Base-by-base conservation (phyloP, 2,888 invertebrate species). In the Bugulina stolonifera region DNA sequence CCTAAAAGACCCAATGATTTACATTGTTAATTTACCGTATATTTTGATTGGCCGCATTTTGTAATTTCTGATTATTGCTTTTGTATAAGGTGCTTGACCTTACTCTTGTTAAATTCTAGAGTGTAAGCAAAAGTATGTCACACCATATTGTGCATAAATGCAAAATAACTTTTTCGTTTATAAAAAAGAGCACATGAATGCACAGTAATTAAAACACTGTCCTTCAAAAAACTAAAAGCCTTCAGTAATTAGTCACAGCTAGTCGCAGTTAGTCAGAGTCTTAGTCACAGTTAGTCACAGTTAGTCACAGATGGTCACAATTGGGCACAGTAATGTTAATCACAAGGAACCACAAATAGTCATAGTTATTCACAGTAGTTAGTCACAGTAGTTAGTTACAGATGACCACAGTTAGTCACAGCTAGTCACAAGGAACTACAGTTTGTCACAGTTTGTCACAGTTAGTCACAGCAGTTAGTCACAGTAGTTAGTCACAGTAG, bases 401-500 rank as follows among this genome's bases (percentile, higher is more conserved):
- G 57, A 23, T 57, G 25, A n/a, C 57, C 5, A n/a, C 23, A 57
- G 57, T 57, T 57, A 57, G 25, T 25, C 18, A n/a, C 25, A 57
- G 57, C 25, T 57, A 57, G 25, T 25, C 5, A n/a, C 25, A 57
- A 25, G 5, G 18, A 57, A n/a, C 23, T 23, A n/a, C 25, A 57
- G 57, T 57, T 57, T 23, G 25, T n/a, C 18, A n/a, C 25, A 25
- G 57, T 5, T 57, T 23, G 25, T 25, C 18, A n/a, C 25, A n/a
- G 57, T 57, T 57, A 57, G 25, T 25, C 5, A n/a, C 25, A 57
- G n/a, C n/a, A n/a, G n/a, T n/a, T n/a, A n/a, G n/a, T 57, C 18
- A n/a, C 57, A n/a, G 25, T 57, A 57, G n/a, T n/a, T n/a, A n/a
- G n/a, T n/a, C n/a, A n/a, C 57, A 57, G 25, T 57, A 57, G 57